Evolutionary conservation across 2,797 vertebrate species (phyloP), one percentile per base, ranked within the genome.

Genomic region (Heliangelus exortis): DNA sequence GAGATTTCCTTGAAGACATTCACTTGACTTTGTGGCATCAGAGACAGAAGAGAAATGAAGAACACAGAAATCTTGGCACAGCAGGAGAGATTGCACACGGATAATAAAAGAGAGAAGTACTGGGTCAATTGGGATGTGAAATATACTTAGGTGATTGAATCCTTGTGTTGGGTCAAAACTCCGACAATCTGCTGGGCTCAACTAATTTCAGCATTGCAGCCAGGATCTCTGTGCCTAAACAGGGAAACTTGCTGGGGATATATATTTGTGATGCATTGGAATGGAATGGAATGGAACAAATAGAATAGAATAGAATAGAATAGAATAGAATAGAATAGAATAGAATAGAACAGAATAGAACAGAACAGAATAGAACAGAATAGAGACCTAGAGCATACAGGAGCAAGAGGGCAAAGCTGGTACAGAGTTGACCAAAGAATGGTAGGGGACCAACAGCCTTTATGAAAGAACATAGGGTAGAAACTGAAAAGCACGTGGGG

Each of bases 1-100:
- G 63, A 95, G 95, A 96, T 96, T 97, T 95, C 91, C 92, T 96
- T 96, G 93, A 96, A 96, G 95, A 95, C 95, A 88, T 94, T 95
- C 91, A 84, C 91, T 96, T 97, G 96, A 96, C 95, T 96, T 97
- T 95, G 95, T 94, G 93, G 93, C 95, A 96, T 92, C 85, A 54
- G 93, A 90, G 92, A 84, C 6, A 0, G 93, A 88, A 94, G 91
- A 89, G 89, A 90, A 96, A 96, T 91, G 89, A 96, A 93, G 93
- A 96, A 78, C 91, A 88, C 82, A 78, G 87, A 87, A 93, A 90
- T 94, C 95, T 93, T 97, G 96, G 95, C 93, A 90, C 95, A 95
- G 84, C 62, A 73, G 95, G 83, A 93, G 73, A 95, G 92, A 88
- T 86, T 90, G 87, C 22, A 17, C 55, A 59, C 0, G 2, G 89